A percentile compares a stretch with the other conserved stretches of the same genome.
Evolutionary conservation across 1,140 invertebrate genomes (phyloP).

Genomic region (Mamestra configurata): DNA sequence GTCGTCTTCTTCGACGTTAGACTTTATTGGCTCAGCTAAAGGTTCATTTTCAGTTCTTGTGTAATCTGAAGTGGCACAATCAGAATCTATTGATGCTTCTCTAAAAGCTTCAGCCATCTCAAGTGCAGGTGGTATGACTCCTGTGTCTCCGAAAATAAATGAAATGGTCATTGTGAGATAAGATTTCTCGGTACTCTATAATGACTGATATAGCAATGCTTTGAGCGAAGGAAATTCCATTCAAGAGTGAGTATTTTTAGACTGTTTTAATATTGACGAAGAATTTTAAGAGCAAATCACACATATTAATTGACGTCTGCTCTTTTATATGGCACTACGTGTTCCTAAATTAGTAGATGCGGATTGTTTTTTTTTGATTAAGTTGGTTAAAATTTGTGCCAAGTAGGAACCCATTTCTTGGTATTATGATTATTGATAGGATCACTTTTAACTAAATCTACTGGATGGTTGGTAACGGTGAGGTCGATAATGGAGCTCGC

Average conservation of each 20-base stretch:
- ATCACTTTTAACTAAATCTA: no score
- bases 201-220: slow-evolving; percentile 55
- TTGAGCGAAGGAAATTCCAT: slow-evolving; percentile 55
- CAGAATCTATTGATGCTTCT: slow-evolving; percentile 74
- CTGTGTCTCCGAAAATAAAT: slow-evolving; percentile 86
- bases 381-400: no score
- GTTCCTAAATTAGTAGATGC: no score
- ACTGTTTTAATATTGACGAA: slow-evolving; percentile 23
- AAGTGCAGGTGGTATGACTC: slow-evolving; percentile 84
- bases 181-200: slow-evolving; percentile 61
- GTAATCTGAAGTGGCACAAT: slow-evolving; percentile 74
- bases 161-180: slow-evolving; percentile 82
- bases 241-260: slow-evolving; percentile 37
- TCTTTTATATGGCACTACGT: neutral
- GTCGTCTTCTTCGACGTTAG: neutral
- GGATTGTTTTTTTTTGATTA: no score
- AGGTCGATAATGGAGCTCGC: no score
- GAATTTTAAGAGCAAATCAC: slow-evolving; percentile 23
- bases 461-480: no score
- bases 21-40: neutral
- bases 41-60: slow-evolving; percentile 49
- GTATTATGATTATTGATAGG: no score
- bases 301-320: neutral
- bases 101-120: slow-evolving; percentile 83
- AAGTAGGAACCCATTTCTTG: no score